Conservation (phyloP, 2,797 vertebrate genomes). For the Masticophis lateralis region DNA sequence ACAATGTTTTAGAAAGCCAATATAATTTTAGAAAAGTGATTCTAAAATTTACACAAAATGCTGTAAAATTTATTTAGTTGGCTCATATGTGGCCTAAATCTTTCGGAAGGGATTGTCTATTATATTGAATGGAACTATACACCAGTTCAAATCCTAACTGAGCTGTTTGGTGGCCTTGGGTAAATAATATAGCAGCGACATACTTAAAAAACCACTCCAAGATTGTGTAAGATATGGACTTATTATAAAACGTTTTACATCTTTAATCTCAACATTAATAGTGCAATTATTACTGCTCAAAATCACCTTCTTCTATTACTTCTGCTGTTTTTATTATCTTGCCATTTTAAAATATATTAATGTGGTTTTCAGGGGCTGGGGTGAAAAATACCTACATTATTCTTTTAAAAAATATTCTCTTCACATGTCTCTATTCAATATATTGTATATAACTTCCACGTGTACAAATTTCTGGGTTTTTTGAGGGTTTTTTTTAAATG, state of each 20-base stretch:
- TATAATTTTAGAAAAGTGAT: background rate
- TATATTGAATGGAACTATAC: background rate
- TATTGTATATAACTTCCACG: constrained; percentile 44
- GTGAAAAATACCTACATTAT: constrained; percentile 39
- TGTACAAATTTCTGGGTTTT: constrained; percentile 12
- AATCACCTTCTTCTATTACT: background rate
- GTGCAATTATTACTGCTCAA: background rate
- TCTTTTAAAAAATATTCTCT: constrained; percentile 21
- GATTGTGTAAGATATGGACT: background rate
- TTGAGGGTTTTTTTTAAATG: constrained; percentile 23
- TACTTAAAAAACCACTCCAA: background rate
- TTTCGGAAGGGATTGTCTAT: background rate
- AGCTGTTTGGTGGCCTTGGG: background rate
- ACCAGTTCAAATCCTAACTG: background rate
- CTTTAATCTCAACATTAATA: background rate
- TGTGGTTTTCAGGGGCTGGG: constrained; percentile 2
- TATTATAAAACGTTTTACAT: background rate
- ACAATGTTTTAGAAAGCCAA: background rate
- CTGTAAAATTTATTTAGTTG: background rate
- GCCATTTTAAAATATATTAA: background rate
- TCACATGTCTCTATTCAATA: constrained; percentile 5
- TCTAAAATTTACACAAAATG: background rate
- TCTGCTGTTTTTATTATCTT: background rate
- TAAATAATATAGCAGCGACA: background rate
- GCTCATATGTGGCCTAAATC: background rate